Base-by-base conservation (phyloP, 2,113 vertebrate species). In the Oreochromis spilurus region DNA sequence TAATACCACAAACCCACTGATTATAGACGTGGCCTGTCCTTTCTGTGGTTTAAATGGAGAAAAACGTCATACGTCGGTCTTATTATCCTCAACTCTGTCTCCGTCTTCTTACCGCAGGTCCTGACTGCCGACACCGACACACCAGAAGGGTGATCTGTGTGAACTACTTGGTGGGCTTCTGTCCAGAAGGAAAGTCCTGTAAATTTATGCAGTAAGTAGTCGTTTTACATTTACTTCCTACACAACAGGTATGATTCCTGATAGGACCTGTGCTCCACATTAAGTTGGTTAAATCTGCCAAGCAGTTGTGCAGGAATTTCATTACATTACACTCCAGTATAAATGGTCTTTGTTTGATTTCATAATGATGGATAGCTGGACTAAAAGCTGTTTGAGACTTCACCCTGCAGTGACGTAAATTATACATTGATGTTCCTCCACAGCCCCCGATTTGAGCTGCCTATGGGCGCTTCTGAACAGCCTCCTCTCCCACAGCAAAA, bases 171-270 rank as follows among this genome's bases (percentile, higher is more conserved):
- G 98, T 99, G n/a, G 99, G 99, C 91, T 99, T 99, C 95, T 99
- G 99, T 96, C 97, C 97, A 0, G 98, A 99, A 62, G 99, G 98
- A 1, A 98, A 98, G 57, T 96, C 97, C 3, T 99, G 99, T 97
- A 99, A 99, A 98, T 99, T 99, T 92, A 99, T 99, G 98, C 99
- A 99, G 99, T 99, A 96, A 97, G 99, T 98, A 93, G 31, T 38
- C 10, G 3, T 79, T 54, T 85, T 85, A 54, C 17, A 24, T 84
- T 85, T 50, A 3, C 62, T 78, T 81, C 19, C 2, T 45, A 67
- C 21, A 57, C n/a, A 53, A 26, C 16, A 19, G 70, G 24, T 50
- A 3, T 77, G 43, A 77, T 31, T 52, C 29, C 72, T 52, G 72
- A 52, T 52, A 13, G 24, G 14, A 75, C 24, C 24, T 29, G 4